A percentile compares a stretch with the other conserved stretches of the same genome.
Evolutionary conservation across 92 coral and sea anemone species (phyloP).

Genomic region (Paragorgia papillata): DNA sequence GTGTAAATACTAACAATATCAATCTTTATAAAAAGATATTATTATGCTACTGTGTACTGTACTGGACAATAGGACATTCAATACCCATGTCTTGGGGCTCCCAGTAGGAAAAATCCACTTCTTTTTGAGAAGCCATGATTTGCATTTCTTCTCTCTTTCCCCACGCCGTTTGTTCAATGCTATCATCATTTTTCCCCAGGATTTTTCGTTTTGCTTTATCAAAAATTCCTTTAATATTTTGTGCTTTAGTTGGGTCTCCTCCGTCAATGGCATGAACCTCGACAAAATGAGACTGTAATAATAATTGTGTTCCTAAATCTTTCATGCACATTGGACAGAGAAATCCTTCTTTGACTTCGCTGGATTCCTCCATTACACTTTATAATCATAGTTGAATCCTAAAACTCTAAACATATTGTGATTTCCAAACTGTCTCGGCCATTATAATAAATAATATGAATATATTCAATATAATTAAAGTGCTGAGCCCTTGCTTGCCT

Average conservation of each 20-base stretch:
- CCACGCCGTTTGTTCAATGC: constrained; percentile 6
- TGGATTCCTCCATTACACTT: constrained; percentile 24
- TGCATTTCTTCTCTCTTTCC: constrained; percentile 37
- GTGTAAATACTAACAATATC: too few species aligned
- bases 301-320: constrained; percentile 67
- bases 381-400: too few species aligned
- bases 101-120: constrained; percentile 91
- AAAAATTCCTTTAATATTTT: constrained; percentile 85
- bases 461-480: too few species aligned
- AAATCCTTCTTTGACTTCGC: constrained; percentile 84
- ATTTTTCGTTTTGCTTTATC: constrained; percentile 92
- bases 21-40: too few species aligned
- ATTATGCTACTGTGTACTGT: background rate
- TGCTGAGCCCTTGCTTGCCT: too few species aligned
- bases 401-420: too few species aligned
- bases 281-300: constrained; percentile 79
- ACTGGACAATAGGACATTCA: background rate
- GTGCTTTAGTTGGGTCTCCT: constrained; percentile 69
- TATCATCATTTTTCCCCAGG: constrained; percentile 65
- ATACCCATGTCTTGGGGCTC: constrained; percentile 88
- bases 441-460: background rate
- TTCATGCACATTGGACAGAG: constrained; percentile 94
- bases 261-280: constrained; percentile 83
- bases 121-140: constrained; percentile 56
- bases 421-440: background rate